A percentile compares a stretch with the other conserved stretches of the same genome.
Conservation (phyloP, 2,888 invertebrate genomes). For the Halictus ligatus region DNA sequence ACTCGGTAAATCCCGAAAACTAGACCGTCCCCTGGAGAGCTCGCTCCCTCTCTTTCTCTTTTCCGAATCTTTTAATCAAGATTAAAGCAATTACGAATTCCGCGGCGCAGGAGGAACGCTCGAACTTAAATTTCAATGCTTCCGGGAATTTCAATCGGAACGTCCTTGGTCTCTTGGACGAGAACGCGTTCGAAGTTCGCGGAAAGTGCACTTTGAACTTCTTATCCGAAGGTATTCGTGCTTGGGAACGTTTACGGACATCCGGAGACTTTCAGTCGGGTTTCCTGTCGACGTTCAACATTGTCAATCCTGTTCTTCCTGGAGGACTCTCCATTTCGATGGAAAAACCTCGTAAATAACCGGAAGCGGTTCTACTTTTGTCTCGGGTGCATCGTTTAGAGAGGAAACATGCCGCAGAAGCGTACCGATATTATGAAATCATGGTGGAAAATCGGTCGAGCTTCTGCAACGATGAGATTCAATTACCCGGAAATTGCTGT, state of each 20-base stretch:
- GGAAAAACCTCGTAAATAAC: not conserved
- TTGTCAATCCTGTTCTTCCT: not conserved
- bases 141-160: slow-evolving; percentile 27
- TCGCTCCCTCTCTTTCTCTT: not conserved
- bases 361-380: not conserved
- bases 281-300: slow-evolving; percentile 4
- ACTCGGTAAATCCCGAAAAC: not conserved
- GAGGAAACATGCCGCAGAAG: not conserved
- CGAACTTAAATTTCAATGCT: slow-evolving; percentile 18
- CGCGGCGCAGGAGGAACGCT: slow-evolving; percentile 1
- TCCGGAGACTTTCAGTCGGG: slow-evolving; percentile 5
- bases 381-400: not conserved
- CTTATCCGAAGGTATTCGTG: slow-evolving; percentile 40
- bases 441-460: not conserved
- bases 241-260: slow-evolving; percentile 14
- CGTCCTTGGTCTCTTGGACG: slow-evolving; percentile 28
- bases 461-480: not conserved
- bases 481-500: not conserved
- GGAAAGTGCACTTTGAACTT: slow-evolving; percentile 38
- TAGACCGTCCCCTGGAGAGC: not conserved
- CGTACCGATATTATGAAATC: not conserved
- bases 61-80: slow-evolving; percentile 15
- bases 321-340: not conserved
- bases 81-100: slow-evolving; percentile 21
- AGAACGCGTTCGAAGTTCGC: slow-evolving; percentile 35